Evolutionary conservation across 1,140 invertebrate genomes (phyloP).

Genomic region (Drosophila watanabei): DNA sequence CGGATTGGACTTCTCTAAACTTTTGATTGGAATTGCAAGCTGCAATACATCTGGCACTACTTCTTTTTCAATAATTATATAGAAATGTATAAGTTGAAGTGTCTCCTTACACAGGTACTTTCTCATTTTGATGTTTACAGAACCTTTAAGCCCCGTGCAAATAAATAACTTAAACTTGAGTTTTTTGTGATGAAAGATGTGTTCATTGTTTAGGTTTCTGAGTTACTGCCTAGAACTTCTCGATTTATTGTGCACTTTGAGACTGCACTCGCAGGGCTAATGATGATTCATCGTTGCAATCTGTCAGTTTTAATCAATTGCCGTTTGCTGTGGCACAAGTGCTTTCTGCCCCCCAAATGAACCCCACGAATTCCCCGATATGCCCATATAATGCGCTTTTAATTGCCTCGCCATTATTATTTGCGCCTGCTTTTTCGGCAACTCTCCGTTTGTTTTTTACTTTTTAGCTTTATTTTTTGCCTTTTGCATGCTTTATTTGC

Average conservation of each 20-base stretch:
- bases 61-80: background rate
- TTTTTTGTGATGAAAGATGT: background rate
- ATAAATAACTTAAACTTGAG: background rate
- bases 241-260: background rate
- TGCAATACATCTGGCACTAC: background rate
- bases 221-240: background rate
- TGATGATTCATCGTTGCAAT: slow-evolving; percentile 10
- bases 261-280: background rate
- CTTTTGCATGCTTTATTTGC: background rate
- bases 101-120: background rate
- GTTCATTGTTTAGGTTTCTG: background rate
- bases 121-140: background rate
- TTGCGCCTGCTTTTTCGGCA: slow-evolving; percentile 7
- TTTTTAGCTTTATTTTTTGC: slow-evolving; percentile 1
- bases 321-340: background rate
- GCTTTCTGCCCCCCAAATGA: slow-evolving; percentile 2
- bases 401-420: slow-evolving; percentile 39
- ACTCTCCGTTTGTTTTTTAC: background rate
- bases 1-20: background rate
- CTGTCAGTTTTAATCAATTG: slow-evolving; percentile 14
- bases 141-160: background rate
- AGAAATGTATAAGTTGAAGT: background rate
- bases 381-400: slow-evolving; percentile 43
- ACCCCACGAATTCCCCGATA: slow-evolving; percentile 11
- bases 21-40: background rate